Conservation (phyloP, 2,797 vertebrate genomes). For the Geotrypetes seraphini region DNA sequence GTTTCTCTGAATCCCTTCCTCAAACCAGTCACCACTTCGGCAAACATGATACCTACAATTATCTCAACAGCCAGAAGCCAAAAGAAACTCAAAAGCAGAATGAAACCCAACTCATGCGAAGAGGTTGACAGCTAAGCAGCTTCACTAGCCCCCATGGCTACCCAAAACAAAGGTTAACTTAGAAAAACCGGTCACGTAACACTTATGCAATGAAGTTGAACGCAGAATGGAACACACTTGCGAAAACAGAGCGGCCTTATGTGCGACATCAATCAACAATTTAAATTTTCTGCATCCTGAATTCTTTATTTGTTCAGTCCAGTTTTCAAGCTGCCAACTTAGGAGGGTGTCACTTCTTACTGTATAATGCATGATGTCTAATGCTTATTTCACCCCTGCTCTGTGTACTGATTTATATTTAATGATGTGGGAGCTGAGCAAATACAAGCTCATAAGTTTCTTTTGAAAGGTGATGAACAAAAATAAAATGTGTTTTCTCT, state of each 20-base stretch:
- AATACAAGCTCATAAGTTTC: conserved; percentile 31
- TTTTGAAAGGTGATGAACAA: conserved; percentile 37
- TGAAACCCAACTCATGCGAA: background rate
- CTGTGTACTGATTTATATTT: conserved; percentile 41
- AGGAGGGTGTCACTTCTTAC: conserved; percentile 34
- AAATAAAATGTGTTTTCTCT: too few species aligned
- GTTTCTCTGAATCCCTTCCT: too few species aligned
- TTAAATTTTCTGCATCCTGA: conserved; percentile 47
- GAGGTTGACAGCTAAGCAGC: background rate
- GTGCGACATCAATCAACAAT: conserved; percentile 44
- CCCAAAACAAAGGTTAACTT: conserved; percentile 44
- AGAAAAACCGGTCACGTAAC: conserved; percentile 33
- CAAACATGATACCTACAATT: too few species aligned
- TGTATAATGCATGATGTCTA: conserved; percentile 35
- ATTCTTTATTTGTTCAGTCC: conserved; percentile 54
- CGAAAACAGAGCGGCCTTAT: conserved; percentile 49
- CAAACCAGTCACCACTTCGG: too few species aligned
- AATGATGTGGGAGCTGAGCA: conserved; percentile 28
- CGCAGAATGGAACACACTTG: conserved; percentile 51
- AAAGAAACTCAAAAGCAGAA: background rate
- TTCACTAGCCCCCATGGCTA: background rate
- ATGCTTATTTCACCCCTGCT: conserved; percentile 44
- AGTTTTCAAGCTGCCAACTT: conserved; percentile 23
- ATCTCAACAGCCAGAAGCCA: too few species aligned
- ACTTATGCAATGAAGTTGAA: conserved; percentile 49